These are phyloP conservation scores for Trissolcus japonicus DNA, from an alignment of 2,888 invertebrate genomes.

Conservation along the genomic window DNA sequence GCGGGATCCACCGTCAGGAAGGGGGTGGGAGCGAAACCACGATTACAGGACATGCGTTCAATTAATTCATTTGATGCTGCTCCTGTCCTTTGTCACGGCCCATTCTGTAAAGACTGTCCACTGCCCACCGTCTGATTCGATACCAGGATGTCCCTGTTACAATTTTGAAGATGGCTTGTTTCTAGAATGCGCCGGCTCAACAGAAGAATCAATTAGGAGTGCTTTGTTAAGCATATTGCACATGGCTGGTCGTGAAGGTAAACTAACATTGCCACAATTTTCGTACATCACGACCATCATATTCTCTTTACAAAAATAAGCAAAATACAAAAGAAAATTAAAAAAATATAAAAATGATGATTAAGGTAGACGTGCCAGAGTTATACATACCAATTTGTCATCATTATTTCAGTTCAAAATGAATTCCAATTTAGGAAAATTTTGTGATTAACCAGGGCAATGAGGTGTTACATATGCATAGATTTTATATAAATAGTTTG, in stretches of 20 bases:
- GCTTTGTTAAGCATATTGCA: constrained; percentile 81
- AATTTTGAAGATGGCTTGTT: constrained; percentile 94
- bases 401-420: no score
- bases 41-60: constrained; percentile 52
- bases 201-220: constrained; percentile 84
- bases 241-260: constrained; percentile 80
- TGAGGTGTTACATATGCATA: no score
- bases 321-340: no score
- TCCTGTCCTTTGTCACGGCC: constrained; percentile 69
- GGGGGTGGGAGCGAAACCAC: constrained; percentile 52
- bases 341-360: no score
- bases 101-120: constrained; percentile 74
- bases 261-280: neutral
- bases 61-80: constrained; percentile 66
- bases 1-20: constrained; percentile 63
- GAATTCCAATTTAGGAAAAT: no score
- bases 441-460: no score
- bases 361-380: no score
- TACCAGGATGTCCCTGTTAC: constrained; percentile 92
- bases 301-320: no score
- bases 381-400: no score
- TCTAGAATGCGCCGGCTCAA: constrained; percentile 91
- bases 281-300: neutral
- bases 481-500: no score
- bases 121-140: constrained; percentile 86